Percentiles rank a stretch among this genome's conserved stretches.
Conservation (phyloP, 2,888 invertebrate genomes). For the Deilephila elpenor region DNA sequence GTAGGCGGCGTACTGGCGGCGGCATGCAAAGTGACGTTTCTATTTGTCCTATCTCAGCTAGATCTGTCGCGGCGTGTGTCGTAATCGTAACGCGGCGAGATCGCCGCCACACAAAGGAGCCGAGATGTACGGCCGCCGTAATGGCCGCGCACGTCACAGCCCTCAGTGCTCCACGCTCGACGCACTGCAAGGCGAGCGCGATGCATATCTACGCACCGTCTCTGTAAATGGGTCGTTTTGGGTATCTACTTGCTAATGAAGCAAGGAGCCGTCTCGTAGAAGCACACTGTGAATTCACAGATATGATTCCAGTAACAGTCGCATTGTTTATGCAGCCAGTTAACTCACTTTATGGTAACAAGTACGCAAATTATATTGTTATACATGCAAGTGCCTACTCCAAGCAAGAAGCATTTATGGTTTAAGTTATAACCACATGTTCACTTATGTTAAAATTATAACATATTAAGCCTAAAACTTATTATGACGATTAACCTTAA, state of each 20-base stretch:
- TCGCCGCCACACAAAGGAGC: conserved; percentile 79
- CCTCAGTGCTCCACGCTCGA: conserved; percentile 50
- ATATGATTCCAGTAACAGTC: conserved; percentile 72
- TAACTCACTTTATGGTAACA: conserved; percentile 65
- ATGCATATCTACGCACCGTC: conserved; percentile 81
- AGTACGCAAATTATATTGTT: conserved; percentile 33
- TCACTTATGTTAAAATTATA: neutral
- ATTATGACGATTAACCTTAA: no score
- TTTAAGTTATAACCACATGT: conserved; percentile 42
- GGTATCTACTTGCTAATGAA: conserved; percentile 84
- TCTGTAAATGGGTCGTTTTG: conserved; percentile 82
- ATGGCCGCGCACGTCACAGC: conserved; percentile 77
- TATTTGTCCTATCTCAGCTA: conserved; percentile 78
- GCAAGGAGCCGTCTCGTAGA: conserved; percentile 69
- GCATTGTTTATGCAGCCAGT: conserved; percentile 65
- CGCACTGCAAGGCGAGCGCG: conserved; percentile 69
- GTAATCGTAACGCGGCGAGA: conserved; percentile 78
- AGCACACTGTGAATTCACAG: conserved; percentile 74
- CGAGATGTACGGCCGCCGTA: conserved; percentile 78
- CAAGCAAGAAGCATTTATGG: neutral
- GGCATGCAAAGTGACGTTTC: conserved; percentile 81
- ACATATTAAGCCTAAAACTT: neutral
- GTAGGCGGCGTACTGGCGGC: conserved; percentile 68
- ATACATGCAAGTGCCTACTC: neutral
- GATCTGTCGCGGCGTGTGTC: conserved; percentile 80